A percentile compares a stretch with the other conserved stretches of the same genome.
Conservation (phyloP, 1,140 invertebrate species). For the Vanessa atalanta region DNA sequence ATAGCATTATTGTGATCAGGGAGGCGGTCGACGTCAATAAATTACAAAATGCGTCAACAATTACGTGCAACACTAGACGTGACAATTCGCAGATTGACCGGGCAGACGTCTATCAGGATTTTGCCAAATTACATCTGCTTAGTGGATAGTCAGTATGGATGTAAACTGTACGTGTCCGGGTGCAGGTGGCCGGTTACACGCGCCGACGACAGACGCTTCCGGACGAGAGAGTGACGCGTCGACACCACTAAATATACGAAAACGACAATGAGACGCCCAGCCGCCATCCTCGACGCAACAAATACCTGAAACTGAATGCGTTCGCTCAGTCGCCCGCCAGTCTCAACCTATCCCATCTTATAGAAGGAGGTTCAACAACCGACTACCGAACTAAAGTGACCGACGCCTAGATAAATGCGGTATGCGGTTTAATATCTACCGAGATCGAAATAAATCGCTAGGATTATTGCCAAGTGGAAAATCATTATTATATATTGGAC, state of each 20-base stretch:
- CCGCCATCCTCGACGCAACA: slow-evolving; percentile 38
- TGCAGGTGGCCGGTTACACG: slow-evolving; percentile 34
- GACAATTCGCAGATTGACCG: slow-evolving; percentile 38
- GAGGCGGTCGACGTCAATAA: slow-evolving; percentile 40
- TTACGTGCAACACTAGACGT: slow-evolving; percentile 43
- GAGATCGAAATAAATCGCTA: slow-evolving; percentile 78
- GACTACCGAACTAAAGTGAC: slow-evolving; percentile 54
- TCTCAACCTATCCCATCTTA: slow-evolving; percentile 34
- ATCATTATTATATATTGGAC: slow-evolving; percentile 78
- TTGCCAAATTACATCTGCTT: slow-evolving; percentile 42
- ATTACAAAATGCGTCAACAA: slow-evolving; percentile 48
- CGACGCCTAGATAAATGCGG: slow-evolving; percentile 70
- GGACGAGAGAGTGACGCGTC: slow-evolving; percentile 47
- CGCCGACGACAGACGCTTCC: slow-evolving; percentile 64
- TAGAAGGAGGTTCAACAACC: slow-evolving; percentile 76
- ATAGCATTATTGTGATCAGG: slow-evolving; percentile 37
- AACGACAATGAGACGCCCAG: slow-evolving; percentile 54
- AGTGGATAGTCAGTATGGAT: slow-evolving; percentile 16
- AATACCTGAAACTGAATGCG: slow-evolving; percentile 50
- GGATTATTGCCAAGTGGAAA: slow-evolving; percentile 79
- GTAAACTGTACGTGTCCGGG: slow-evolving; percentile 15
- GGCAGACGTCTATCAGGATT: slow-evolving; percentile 30
- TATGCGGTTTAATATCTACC: slow-evolving; percentile 74
- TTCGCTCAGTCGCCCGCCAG: slow-evolving; percentile 29
- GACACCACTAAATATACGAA: slow-evolving; percentile 66